A percentile compares a stretch with the other conserved stretches of the same genome.
phyloP scores from a whole-genome alignment of 2,797 vertebrate species.

The Cetoscarus ocellatus region DNA sequence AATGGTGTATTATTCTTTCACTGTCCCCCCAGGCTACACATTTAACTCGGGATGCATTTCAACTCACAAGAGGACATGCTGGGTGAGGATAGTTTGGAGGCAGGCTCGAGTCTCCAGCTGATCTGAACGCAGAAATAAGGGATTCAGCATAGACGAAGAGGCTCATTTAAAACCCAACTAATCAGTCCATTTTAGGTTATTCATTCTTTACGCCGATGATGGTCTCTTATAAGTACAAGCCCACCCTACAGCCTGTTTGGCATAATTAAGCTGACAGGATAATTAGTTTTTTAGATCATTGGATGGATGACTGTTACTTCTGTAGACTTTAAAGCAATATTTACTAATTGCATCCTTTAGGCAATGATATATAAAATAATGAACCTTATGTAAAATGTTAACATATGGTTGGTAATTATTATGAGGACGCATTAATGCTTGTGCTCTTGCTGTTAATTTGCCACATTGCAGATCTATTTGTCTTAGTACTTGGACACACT shows the following conservation, averaged over 20 bases:
- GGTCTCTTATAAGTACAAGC: not conserved
- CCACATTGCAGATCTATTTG: not conserved
- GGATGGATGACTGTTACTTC: not conserved
- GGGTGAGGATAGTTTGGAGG: not conserved
- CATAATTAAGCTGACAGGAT: slow-evolving; percentile 10
- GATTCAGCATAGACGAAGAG: not conserved
- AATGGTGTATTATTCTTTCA: not conserved
- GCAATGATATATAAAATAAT: not conserved
- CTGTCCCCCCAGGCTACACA: not conserved
- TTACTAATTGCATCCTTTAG: not conserved
- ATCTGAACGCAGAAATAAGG: not conserved
- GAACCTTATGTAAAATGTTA: not conserved
- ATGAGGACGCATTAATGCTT: not conserved
- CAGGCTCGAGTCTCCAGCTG: not conserved
- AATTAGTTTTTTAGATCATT: slow-evolving; percentile 2
- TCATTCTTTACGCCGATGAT: not conserved
- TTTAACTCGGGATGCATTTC: not conserved
- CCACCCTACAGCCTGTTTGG: slow-evolving; percentile 6
- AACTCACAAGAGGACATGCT: not conserved
- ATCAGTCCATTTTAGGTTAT: not conserved
- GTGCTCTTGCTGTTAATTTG: not conserved
- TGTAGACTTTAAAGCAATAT: not conserved
- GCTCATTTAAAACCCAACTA: not conserved
- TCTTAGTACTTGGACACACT: not conserved
- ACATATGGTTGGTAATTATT: not conserved